Percentiles rank a stretch among this genome's conserved stretches.
phyloP scores from a whole-genome alignment of 2,888 invertebrate genomes.

The Cheilosia urbana region DNA sequence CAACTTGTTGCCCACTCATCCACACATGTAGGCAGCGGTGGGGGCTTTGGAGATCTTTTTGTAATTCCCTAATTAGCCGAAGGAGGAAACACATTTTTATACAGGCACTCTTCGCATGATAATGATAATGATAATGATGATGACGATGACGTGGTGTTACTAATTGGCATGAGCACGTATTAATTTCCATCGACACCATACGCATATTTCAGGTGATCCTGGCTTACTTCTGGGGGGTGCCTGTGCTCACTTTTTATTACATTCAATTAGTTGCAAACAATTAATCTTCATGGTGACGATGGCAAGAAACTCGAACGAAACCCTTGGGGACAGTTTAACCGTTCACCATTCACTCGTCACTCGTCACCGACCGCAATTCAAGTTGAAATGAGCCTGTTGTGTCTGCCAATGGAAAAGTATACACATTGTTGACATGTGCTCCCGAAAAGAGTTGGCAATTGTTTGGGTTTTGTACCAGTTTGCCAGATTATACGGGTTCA shows the following conservation, averaged over 20 bases:
- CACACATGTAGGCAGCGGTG: neutral
- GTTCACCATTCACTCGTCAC: neutral
- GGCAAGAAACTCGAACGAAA: neutral
- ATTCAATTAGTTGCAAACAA: conserved; percentile 49
- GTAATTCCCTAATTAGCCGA: conserved; percentile 60
- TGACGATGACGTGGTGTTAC: conserved; percentile 24
- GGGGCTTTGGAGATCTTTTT: conserved; percentile 35
- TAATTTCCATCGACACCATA: conserved; percentile 10
- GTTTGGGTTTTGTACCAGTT: conserved; percentile 52
- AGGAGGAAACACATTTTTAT: conserved; percentile 46
- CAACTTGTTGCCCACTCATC: conserved; percentile 61
- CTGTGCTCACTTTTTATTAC: conserved; percentile 18
- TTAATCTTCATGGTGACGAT: conserved; percentile 39
- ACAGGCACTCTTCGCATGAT: conserved; percentile 4
- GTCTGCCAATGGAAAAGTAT: conserved; percentile 39
- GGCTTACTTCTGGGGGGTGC: neutral
- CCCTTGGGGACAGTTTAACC: conserved; percentile 38
- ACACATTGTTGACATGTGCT: conserved; percentile 52
- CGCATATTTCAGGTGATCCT: conserved; percentile 2
- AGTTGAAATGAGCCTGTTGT: conserved; percentile 28
- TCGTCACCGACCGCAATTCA: neutral
- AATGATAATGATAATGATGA: neutral
- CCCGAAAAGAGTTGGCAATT: conserved; percentile 64
- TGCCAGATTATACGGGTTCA: conserved; percentile 46
- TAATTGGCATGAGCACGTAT: conserved; percentile 53